phyloP scores from a whole-genome alignment of 2,888 invertebrate species.

The Tipula lateralis region DNA sequence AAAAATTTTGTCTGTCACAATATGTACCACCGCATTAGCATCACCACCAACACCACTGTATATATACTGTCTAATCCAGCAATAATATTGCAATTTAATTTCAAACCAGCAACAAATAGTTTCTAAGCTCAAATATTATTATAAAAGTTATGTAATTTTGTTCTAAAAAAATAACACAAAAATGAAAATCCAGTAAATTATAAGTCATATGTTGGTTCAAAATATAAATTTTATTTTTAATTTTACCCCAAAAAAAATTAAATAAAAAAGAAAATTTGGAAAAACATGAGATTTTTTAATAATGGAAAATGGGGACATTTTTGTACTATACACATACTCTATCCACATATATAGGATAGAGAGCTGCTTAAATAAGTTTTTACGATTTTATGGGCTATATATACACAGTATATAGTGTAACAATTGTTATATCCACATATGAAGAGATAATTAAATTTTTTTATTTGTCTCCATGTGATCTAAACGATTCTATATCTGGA shows the following conservation, averaged over 20 bases:
- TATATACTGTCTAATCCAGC: neutral
- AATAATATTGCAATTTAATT: neutral
- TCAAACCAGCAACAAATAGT: neutral
- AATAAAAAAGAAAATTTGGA: neutral
- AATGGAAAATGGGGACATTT: neutral
- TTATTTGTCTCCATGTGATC: no score
- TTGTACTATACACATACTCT: no score
- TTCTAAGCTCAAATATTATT: neutral
- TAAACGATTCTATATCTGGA: neutral
- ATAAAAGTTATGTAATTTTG: neutral
- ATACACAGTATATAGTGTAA: neutral
- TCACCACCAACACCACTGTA: no score
- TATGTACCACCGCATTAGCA: neutral
- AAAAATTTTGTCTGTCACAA: neutral
- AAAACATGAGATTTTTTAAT: slow-evolving; percentile 15
- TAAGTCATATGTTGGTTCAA: slow-evolving; percentile 15
- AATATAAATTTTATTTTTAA: neutral
- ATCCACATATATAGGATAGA: neutral
- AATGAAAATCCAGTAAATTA: slow-evolving; percentile 19
- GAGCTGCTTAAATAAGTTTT: neutral
- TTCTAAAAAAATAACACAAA: neutral
- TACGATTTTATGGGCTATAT: neutral
- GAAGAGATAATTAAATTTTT: neutral
- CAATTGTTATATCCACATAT: neutral
- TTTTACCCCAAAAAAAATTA: neutral